A percentile compares a stretch with the other conserved stretches of the same genome.
Conservation (phyloP, 2,888 invertebrate species). For the Scaptomyza flava region DNA sequence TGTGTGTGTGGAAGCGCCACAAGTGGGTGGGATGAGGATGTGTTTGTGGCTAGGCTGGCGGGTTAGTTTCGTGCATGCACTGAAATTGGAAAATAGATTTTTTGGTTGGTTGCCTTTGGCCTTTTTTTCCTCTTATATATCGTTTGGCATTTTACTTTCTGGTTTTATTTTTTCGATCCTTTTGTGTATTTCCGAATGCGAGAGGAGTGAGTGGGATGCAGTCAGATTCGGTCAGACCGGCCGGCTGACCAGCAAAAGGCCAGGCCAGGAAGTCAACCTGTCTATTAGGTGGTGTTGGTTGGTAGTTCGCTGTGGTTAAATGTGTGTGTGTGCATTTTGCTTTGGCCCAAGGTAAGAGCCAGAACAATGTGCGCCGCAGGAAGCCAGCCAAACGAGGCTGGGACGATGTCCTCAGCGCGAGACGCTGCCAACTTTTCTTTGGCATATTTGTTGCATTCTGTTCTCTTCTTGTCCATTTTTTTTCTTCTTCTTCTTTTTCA, state of each 20-base stretch:
- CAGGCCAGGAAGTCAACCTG: slow-evolving; percentile 45
- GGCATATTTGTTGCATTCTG: slow-evolving; percentile 60
- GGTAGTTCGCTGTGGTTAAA: slow-evolving; percentile 16
- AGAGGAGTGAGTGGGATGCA: slow-evolving; percentile 46
- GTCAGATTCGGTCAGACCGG: slow-evolving; percentile 23
- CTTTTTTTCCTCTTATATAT: slow-evolving; percentile 36
- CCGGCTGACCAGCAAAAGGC: slow-evolving; percentile 20
- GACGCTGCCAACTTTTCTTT: slow-evolving; percentile 55
- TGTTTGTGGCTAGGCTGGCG: slow-evolving; percentile 37
- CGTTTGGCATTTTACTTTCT: slow-evolving; percentile 37
- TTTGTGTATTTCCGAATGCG: slow-evolving; percentile 24
- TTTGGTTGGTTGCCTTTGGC: slow-evolving; percentile 77
- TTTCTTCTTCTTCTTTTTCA: slow-evolving; percentile 9
- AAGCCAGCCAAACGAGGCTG: slow-evolving; percentile 38
- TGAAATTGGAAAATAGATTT: slow-evolving; percentile 81
- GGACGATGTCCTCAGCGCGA: slow-evolving; percentile 35
- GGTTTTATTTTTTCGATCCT: slow-evolving; percentile 17
- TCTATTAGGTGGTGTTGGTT: slow-evolving; percentile 3
- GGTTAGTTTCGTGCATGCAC: slow-evolving; percentile 66
- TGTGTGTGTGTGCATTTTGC: slow-evolving; percentile 38
- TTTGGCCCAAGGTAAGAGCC: slow-evolving; percentile 53
- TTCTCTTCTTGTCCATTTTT: slow-evolving; percentile 19
- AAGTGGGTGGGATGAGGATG: slow-evolving; percentile 69
- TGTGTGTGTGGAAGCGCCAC: slow-evolving; percentile 71
- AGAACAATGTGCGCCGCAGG: slow-evolving; percentile 53